Base-by-base conservation (phyloP, 2,797 vertebrate genomes). In the Takifugu rubripes region DNA sequence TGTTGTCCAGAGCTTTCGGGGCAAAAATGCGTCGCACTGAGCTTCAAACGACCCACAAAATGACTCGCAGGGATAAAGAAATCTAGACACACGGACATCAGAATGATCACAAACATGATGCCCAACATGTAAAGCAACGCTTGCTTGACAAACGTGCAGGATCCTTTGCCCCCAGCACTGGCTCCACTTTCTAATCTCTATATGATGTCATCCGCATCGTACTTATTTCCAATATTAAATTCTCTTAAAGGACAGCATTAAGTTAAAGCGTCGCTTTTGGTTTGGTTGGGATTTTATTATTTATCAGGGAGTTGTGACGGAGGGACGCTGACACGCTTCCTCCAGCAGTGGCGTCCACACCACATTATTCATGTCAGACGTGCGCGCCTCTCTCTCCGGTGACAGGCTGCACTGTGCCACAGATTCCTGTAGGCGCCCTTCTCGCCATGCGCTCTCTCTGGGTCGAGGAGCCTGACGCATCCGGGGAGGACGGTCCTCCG, bases 401-500 rank as follows among this genome's bases (percentile, higher is more conserved):
- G 68, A 16, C 75, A 71, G 77, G 55, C 85, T 87, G 89, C 87
- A 82, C 75, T 43, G 75, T 64, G 61, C 77, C 76, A 55, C 70
- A 42, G 77, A 80, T 78, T 87, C 88, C 87, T 85, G 87, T 74
- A 88, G 88, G 87, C 78, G 84, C 81, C 84, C 82, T 85, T 68
- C 83, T 87, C 80, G 27, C 77, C 79, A 59, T 70, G 75, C 76
- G 64, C 70, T 73, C 75, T 75, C 72, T 59, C 61, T 46, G 75
- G 79, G 81, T 87, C 75, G 58, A 73, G 78, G 76, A 77, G 77
- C 80, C 79, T 89, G 83, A 88, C 85, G 85, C 80, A 82, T 83
- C 54, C 33, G 52, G 58, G 63, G 63, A 81, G 83, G 86, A 86
- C 73, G 43, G 57, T 78, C 77, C 81, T 82, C 75, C 56, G 53